A percentile compares a stretch with the other conserved stretches of the same genome.
Evolutionary conservation across 2,888 invertebrate genomes (phyloP).

Genomic region (Subacronicta megacephala): DNA sequence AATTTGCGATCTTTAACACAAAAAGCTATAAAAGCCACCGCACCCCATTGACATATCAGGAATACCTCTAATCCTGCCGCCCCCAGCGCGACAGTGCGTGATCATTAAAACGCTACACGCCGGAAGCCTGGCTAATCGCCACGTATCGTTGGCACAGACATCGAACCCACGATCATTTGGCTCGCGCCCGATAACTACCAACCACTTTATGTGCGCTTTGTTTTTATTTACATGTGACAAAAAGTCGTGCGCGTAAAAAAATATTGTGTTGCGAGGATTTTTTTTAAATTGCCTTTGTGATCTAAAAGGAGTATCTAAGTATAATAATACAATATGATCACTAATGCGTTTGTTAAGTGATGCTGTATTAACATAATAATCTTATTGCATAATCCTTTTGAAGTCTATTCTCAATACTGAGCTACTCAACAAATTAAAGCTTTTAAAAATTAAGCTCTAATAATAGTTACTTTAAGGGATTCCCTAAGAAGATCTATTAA

Average conservation of each 20-base stretch:
- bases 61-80: slow-evolving; percentile 13
- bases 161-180: slow-evolving; percentile 50
- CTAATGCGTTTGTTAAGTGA: too few relatives aligned
- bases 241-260: background rate
- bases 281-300: too few relatives aligned
- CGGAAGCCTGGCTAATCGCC: slow-evolving; percentile 47
- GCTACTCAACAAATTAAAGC: too few relatives aligned
- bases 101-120: slow-evolving; percentile 36
- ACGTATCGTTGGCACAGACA: slow-evolving; percentile 42
- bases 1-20: background rate
- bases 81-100: slow-evolving; percentile 8
- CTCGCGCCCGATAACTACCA: slow-evolving; percentile 30
- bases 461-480: too few relatives aligned
- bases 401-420: too few relatives aligned
- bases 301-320: too few relatives aligned
- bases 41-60: background rate
- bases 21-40: background rate
- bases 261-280: too few relatives aligned
- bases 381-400: too few relatives aligned
- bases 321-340: too few relatives aligned
- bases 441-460: too few relatives aligned
- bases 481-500: too few relatives aligned
- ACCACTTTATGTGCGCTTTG: slow-evolving; percentile 30
- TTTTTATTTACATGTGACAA: slow-evolving; percentile 30
- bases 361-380: too few relatives aligned